Percentiles rank a stretch among this genome's conserved stretches.
Conservation (phyloP, 2,113 vertebrate species). For the Seriola aureovittata region DNA sequence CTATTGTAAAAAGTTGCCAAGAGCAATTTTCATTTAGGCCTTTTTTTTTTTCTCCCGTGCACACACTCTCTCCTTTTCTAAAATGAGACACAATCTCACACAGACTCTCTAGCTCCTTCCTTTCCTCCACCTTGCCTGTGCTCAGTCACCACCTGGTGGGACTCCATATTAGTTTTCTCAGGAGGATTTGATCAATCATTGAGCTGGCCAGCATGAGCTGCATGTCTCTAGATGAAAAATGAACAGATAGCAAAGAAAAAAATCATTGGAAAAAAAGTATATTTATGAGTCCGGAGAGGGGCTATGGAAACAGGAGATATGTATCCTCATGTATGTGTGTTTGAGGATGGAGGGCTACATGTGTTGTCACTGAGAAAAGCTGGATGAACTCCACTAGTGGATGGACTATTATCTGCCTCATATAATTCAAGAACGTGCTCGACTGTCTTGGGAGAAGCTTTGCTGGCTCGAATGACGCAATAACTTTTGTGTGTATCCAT, state of each 20-base stretch:
- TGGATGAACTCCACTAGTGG: constrained; percentile 1
- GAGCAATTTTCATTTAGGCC: not conserved
- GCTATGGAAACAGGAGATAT: not conserved
- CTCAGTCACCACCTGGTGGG: constrained; percentile 13
- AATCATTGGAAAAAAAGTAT: not conserved
- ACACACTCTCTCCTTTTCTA: not conserved
- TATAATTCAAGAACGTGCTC: constrained; percentile 20
- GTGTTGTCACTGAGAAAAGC: not conserved
- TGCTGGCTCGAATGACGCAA: constrained; percentile 31
- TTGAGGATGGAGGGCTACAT: not conserved
- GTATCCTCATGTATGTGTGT: not conserved
- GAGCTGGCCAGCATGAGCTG: not conserved
- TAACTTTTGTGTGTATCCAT: not conserved
- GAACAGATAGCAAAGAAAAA: not conserved
- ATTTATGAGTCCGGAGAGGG: not conserved
- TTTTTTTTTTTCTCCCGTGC: not conserved
- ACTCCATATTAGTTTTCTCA: constrained; percentile 14
- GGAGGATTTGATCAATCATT: constrained; percentile 32
- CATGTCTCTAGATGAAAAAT: constrained; percentile 3
- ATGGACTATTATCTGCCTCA: constrained; percentile 13
- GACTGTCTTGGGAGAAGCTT: constrained; percentile 19
- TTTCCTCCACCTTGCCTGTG: constrained; percentile 19
- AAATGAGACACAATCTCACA: constrained; percentile 11
- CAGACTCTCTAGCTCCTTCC: not conserved
- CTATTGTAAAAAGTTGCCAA: not conserved